A percentile compares a stretch with the other conserved stretches of the same genome.
Conservation (phyloP, 2,113 vertebrate genomes). For the Narcine bancroftii region DNA sequence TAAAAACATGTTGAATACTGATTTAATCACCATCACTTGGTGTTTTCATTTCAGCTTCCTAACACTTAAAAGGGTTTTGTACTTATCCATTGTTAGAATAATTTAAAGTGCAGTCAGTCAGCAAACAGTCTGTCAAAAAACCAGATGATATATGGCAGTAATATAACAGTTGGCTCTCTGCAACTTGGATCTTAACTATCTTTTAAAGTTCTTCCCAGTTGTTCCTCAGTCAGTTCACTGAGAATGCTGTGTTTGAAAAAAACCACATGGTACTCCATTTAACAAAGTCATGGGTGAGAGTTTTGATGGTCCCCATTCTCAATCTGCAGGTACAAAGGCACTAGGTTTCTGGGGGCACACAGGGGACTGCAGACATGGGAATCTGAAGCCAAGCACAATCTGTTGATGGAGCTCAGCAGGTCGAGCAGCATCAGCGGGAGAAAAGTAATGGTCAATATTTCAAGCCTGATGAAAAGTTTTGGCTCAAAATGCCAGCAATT, state of each 20-base stretch:
- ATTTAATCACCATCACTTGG: slow-evolving; percentile 48
- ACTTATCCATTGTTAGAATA: background rate
- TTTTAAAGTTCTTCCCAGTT: background rate
- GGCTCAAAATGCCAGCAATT: too few relatives aligned
- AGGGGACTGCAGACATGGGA: too few relatives aligned
- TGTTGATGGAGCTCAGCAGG: too few relatives aligned
- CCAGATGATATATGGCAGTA: background rate
- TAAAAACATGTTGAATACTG: slow-evolving; percentile 50
- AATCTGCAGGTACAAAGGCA: background rate
- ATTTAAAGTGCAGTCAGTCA: background rate
- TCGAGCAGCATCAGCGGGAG: too few relatives aligned
- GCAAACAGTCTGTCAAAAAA: background rate
- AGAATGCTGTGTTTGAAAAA: background rate
- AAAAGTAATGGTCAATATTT: too few relatives aligned
- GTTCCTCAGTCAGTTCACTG: background rate
- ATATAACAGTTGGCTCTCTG: background rate
- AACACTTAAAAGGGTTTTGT: slow-evolving; percentile 43
- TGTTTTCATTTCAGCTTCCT: slow-evolving; percentile 47
- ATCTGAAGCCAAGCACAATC: too few relatives aligned
- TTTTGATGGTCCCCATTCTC: background rate
- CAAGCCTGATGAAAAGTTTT: too few relatives aligned
- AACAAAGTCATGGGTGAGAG: background rate
- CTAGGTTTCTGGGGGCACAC: too few relatives aligned
- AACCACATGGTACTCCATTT: background rate
- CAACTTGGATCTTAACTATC: background rate